Base-by-base conservation (phyloP, 2,888 invertebrate species). In the Anarsia innoxiella region DNA sequence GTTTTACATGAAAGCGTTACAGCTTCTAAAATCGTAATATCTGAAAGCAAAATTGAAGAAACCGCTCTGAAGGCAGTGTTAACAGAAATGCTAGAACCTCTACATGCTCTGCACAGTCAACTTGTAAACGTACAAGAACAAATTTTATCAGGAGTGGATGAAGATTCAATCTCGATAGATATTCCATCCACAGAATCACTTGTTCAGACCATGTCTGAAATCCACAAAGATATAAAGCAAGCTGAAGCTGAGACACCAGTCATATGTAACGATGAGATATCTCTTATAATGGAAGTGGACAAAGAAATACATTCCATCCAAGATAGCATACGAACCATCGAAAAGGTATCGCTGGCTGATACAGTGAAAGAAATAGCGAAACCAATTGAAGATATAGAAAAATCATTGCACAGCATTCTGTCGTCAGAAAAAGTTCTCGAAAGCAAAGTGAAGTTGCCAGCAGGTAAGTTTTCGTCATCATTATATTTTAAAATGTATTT, bases 181-280 rank as follows among this genome's bases (percentile, higher is more conserved):
- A 46, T 74, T 37, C 58, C 64, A 5, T 64, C 69, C 15, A 70
- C 75, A 9, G 77, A 80, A 51, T 72, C 73, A 2, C 62, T 73
- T 26, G 61, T 77, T 9, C 63, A 76, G 44, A 70, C 66, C 11
- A 60, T 79, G 48, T 57, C 66, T 12, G 74, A 76, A 45, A 65
- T 76, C 10, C 69, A 79, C 38, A 71, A 72, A 57, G 72, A 73
- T 43, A 66, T 80, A 25, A 56, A 75, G 32, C 57, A 70, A 33
- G 57, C 73, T 6, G 55, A 67, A 45, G 48, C 50, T 1, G 64
- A 66, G 25, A 53, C 56, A 19, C 34, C 46, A 12, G 32, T 42
- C 1, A 41, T 75, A 9, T 53, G 63, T 36, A 55, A 53, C 30
- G 59, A 70, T 41, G 66, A 75, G 29, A 56, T 71, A 28, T 51